A percentile compares a stretch with the other conserved stretches of the same genome.
Conservation (phyloP, 2,113 vertebrate genomes). For the Porphyrio hochstetteri region DNA sequence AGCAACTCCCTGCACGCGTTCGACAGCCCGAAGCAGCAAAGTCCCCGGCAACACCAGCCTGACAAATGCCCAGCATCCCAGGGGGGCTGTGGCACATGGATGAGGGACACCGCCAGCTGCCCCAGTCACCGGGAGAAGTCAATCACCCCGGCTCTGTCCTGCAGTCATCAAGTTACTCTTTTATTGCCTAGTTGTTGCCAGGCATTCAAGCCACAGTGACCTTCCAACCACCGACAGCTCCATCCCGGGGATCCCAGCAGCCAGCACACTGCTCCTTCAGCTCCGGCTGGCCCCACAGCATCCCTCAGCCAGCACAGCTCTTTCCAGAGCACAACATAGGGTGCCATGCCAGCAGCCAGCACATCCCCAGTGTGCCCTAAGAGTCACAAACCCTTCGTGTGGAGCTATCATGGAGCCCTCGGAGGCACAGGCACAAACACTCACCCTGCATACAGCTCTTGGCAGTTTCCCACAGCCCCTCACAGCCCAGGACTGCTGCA, state of each 20-base stretch:
- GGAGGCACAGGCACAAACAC: background rate
- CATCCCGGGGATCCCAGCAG: background rate
- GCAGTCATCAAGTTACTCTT: background rate
- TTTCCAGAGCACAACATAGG: fast-evolving
- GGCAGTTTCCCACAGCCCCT: background rate
- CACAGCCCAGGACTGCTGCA: background rate
- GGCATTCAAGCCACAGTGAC: background rate
- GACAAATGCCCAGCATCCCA: fast-evolving
- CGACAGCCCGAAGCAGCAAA: background rate
- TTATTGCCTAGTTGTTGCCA: background rate
- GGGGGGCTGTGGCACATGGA: background rate
- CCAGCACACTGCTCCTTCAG: fast-evolving
- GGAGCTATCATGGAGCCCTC: background rate
- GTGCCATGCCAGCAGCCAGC: background rate
- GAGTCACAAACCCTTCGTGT: background rate
- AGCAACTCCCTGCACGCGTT: fast-evolving
- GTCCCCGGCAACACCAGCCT: fast-evolving
- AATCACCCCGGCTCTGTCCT: background rate
- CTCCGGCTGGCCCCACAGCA: background rate
- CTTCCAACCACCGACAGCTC: background rate
- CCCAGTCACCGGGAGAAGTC: fast-evolving
- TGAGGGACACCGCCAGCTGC: constrained; percentile 27
- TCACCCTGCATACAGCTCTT: too few relatives aligned
- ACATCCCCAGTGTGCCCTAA: background rate
- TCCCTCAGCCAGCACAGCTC: background rate